Conservation (phyloP, 2,113 vertebrate genomes). For the Anoplopoma fimbria region DNA sequence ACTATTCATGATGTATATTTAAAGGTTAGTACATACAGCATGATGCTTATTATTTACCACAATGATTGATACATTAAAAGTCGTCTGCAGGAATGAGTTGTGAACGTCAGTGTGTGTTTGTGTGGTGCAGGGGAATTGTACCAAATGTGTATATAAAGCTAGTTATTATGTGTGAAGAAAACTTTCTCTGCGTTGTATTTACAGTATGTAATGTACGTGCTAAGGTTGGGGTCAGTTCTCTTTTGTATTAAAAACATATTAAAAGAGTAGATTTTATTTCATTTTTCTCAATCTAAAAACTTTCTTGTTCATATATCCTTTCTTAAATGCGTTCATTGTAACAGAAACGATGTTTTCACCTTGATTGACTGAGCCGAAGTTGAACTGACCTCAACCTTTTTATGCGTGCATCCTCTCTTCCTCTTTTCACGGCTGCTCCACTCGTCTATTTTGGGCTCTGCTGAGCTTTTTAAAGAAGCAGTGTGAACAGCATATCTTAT, state of each 20-base stretch:
- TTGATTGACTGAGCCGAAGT: conserved; percentile 32
- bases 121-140: conserved; percentile 11
- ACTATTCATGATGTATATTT: conserved; percentile 60
- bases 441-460: conserved; percentile 54
- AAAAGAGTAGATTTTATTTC: not conserved
- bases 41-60: conserved; percentile 8
- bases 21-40: conserved; percentile 67
- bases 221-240: not conserved
- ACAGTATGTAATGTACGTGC: not conserved
- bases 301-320: not conserved
- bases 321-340: not conserved
- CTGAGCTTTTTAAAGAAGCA: conserved; percentile 54
- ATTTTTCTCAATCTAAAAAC: not conserved
- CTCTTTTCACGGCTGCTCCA: conserved; percentile 21
- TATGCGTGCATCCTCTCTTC: conserved; percentile 21
- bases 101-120: conserved; percentile 23
- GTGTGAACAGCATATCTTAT: conserved; percentile 51
- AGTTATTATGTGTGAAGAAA: not conserved
- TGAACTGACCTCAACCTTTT: conserved; percentile 49
- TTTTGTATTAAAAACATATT: conserved; percentile 15
- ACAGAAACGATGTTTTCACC: conserved; percentile 13
- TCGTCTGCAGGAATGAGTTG: conserved; percentile 20
- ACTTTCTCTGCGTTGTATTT: conserved; percentile 6
- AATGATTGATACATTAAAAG: conserved; percentile 23
- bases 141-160: not conserved